Percentiles rank a stretch among this genome's conserved stretches.
Conservation (phyloP, 2,888 invertebrate genomes). For the Sinodicranocentrus sp. region DNA sequence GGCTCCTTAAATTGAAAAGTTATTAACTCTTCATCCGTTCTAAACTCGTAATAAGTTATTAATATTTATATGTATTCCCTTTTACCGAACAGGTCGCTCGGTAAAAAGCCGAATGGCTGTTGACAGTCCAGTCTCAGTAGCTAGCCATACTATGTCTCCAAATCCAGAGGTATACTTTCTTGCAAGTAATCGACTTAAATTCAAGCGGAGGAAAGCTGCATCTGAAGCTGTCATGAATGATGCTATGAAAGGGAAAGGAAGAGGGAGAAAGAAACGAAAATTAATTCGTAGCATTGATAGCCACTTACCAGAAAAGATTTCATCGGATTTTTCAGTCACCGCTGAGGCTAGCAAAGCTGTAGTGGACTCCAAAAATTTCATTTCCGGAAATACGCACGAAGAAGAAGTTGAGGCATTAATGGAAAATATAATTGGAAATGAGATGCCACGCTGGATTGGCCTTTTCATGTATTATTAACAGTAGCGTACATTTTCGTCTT, state of each 20-base stretch:
- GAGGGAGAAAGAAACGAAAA: conserved; percentile 50
- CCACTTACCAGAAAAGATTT: conserved; percentile 56
- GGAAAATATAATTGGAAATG: conserved; percentile 28
- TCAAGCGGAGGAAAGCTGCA: conserved; percentile 20
- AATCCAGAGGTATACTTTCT: conserved; percentile 70
- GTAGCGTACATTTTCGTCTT: too few relatives aligned
- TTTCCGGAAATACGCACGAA: conserved; percentile 46
- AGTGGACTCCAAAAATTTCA: conserved; percentile 9
- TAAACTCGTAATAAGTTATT: background rate
- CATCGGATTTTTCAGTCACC: conserved; percentile 69
- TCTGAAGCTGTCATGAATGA: conserved; percentile 57
- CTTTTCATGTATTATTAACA: conserved; percentile 61
- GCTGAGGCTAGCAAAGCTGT: conserved; percentile 58
- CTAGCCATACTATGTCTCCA: conserved; percentile 59
- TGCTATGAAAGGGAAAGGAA: conserved; percentile 63
- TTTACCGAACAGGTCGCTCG: background rate
- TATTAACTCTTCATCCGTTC: background rate
- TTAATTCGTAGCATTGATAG: conserved; percentile 56
- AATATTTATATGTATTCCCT: background rate
- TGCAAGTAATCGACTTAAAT: conserved; percentile 65
- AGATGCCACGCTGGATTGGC: conserved; percentile 72
- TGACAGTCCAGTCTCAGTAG: conserved; percentile 48
- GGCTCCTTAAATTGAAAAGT: background rate
- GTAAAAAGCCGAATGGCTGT: conserved; percentile 17
- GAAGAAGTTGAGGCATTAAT: conserved; percentile 35